A percentile compares a stretch with the other conserved stretches of the same genome.
Evolutionary conservation across 2,888 invertebrate genomes (phyloP).

Genomic region (Tholera decimalis): DNA sequence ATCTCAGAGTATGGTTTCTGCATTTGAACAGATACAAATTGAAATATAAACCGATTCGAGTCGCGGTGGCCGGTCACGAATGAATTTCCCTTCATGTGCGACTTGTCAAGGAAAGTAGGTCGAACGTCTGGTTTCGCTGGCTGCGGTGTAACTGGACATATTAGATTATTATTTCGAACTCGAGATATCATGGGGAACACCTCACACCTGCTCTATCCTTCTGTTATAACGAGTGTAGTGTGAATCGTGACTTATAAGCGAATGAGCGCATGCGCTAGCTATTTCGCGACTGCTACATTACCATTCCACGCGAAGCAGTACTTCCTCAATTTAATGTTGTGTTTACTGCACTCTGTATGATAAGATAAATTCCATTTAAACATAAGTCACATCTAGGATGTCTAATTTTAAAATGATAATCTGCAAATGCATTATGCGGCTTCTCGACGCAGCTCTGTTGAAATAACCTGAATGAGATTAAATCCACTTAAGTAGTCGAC

Average conservation of each 20-base stretch:
- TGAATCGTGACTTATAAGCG: slow-evolving; percentile 63
- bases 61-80: slow-evolving; percentile 72
- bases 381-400: slow-evolving; percentile 10
- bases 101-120: slow-evolving; percentile 85
- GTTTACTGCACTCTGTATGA: slow-evolving; percentile 20
- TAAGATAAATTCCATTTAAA: slow-evolving; percentile 37
- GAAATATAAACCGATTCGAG: slow-evolving; percentile 67
- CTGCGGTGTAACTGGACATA: slow-evolving; percentile 66
- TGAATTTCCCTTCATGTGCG: slow-evolving; percentile 84
- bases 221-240: slow-evolving; percentile 50
- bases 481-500: slow-evolving; percentile 30
- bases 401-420: slow-evolving; percentile 37
- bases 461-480: slow-evolving; percentile 46
- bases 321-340: slow-evolving; percentile 29
- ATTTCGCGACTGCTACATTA: slow-evolving; percentile 40
- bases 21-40: slow-evolving; percentile 62
- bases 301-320: slow-evolving; percentile 31
- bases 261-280: slow-evolving; percentile 39
- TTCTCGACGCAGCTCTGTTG: slow-evolving; percentile 20
- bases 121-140: slow-evolving; percentile 81
- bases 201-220: slow-evolving; percentile 67
- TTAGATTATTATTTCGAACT: slow-evolving; percentile 71
- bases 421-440: slow-evolving; percentile 27
- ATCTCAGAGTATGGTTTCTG: slow-evolving; percentile 33
- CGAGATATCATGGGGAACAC: slow-evolving; percentile 56